phyloP scores from a whole-genome alignment of 2,797 vertebrate species.

The Tragelaphus oryx region DNA sequence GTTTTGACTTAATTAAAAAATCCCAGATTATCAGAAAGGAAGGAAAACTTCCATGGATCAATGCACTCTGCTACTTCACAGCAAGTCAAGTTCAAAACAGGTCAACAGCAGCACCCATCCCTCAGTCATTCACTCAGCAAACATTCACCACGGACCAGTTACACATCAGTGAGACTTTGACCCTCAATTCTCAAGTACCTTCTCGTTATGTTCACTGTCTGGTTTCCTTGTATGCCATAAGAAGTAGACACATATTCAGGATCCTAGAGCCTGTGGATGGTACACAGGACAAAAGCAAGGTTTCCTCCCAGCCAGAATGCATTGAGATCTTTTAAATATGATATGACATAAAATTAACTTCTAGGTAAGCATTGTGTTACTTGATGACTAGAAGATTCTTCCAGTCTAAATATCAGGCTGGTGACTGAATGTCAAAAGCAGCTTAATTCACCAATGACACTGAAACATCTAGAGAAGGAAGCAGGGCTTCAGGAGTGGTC shows the following conservation, averaged over 20 bases:
- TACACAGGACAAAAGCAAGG: not conserved
- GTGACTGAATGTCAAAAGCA: not conserved
- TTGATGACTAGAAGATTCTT: not conserved
- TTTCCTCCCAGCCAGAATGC: not conserved
- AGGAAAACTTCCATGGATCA: not conserved
- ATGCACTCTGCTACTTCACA: not conserved
- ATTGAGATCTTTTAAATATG: not conserved
- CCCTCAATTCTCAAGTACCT: not conserved
- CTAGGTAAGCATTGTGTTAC: not conserved
- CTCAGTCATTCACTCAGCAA: not conserved
- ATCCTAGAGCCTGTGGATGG: not conserved
- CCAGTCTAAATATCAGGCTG: not conserved
- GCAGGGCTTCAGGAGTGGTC: not conserved
- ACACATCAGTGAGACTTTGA: not conserved
- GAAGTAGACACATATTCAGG: not conserved
- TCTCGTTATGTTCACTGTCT: not conserved
- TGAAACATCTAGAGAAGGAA: not conserved
- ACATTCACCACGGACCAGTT: not conserved
- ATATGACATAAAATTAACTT: not conserved
- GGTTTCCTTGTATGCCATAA: not conserved
- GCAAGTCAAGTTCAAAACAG: constrained; percentile 17
- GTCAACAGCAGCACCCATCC: not conserved
- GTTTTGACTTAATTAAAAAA: constrained; percentile 20
- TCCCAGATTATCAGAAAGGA: constrained; percentile 12
- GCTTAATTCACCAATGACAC: not conserved